phyloP scores from a whole-genome alignment of 2,113 vertebrate species.

The Erythrolamprus reginae region DNA sequence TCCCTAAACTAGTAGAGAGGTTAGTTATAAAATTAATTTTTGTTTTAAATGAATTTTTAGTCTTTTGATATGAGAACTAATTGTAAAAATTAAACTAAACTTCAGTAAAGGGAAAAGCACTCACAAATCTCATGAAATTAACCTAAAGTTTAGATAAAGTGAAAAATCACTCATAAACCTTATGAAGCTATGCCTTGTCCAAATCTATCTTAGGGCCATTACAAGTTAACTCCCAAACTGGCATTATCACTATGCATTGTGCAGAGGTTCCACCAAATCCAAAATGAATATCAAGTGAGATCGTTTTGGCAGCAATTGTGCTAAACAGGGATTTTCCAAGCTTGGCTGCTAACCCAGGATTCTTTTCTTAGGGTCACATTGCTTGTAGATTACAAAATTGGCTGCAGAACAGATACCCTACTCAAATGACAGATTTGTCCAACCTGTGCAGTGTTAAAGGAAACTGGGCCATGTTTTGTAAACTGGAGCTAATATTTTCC shows the following conservation, averaged over 20 bases:
- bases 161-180: background rate
- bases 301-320: conserved; percentile 61
- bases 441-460: conserved; percentile 76
- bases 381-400: conserved; percentile 77
- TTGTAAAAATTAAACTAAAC: background rate
- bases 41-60: background rate
- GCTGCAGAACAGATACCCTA: conserved; percentile 71
- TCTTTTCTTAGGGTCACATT: conserved; percentile 76
- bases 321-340: conserved; percentile 71
- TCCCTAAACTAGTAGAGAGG: background rate
- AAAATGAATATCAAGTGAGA: conserved; percentile 52
- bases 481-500: conserved; percentile 83
- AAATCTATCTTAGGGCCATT: background rate
- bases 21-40: background rate
- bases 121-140: background rate
- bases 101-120: background rate
- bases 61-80: background rate
- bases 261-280: background rate
- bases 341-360: conserved; percentile 68
- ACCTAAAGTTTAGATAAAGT: background rate
- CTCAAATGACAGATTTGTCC: conserved; percentile 82
- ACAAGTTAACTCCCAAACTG: background rate
- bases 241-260: background rate
- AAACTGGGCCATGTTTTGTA: conserved; percentile 65
- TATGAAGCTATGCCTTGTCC: background rate